phyloP scores from a whole-genome alignment of 2,888 invertebrate species.

The Melanophora roralis region DNA sequence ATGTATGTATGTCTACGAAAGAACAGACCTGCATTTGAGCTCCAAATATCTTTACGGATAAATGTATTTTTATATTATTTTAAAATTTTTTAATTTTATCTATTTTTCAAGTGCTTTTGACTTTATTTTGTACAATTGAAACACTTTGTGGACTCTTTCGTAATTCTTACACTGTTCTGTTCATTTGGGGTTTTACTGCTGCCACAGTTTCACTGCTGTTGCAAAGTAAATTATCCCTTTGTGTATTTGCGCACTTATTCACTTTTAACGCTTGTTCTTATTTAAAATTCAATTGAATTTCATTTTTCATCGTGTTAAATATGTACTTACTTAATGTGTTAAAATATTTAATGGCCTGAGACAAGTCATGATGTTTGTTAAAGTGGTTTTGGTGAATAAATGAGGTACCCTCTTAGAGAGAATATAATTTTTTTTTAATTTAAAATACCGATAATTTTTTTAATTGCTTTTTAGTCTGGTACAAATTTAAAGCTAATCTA shows the following conservation, averaged over 20 bases:
- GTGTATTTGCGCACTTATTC: slow-evolving; percentile 6
- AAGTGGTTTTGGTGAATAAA: too few relatives aligned
- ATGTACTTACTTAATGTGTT: slow-evolving; percentile 48
- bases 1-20: background rate
- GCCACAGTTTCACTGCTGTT: background rate
- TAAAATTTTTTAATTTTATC: background rate
- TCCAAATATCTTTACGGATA: too few relatives aligned
- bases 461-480: too few relatives aligned
- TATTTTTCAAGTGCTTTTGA: background rate
- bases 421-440: too few relatives aligned
- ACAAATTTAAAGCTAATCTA: too few relatives aligned
- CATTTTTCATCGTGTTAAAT: slow-evolving; percentile 15
- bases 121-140: slow-evolving; percentile 14
- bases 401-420: too few relatives aligned
- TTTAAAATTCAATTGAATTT: slow-evolving; percentile 51
- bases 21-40: too few relatives aligned
- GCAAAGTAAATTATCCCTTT: slow-evolving; percentile 18
- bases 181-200: background rate
- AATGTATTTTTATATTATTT: too few relatives aligned
- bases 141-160: background rate
- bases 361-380: slow-evolving; percentile 8
- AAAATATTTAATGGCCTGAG: slow-evolving; percentile 35
- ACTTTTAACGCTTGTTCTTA: slow-evolving; percentile 25
- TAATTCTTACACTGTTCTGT: background rate
- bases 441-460: too few relatives aligned